Evolutionary conservation across 2,888 invertebrate genomes (phyloP), one percentile per base, ranked within the genome.

Genomic region (Empis stercorea): DNA sequence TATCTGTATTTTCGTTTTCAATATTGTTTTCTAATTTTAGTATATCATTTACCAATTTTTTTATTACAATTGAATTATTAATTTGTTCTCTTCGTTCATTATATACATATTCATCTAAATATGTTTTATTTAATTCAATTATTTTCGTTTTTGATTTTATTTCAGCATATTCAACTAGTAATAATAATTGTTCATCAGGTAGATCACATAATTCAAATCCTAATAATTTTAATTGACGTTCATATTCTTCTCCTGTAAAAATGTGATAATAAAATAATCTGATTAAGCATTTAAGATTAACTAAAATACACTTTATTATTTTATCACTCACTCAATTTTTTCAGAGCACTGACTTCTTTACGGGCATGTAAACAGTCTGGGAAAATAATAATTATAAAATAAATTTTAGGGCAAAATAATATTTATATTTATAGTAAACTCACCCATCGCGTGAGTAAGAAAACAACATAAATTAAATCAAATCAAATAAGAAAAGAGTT

Each of bases 151-250:
- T 49, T 6, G 46, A 47, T 44, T 65, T 64, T 1, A 63, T 23
- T 14, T 60, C 56, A 7, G 59, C 59, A 30, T 59, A 58, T 45
- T 62, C 60, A 20, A 61, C 60, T 10, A 65, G 51, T 36, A 61
- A 49, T 3, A 51, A 46, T 14, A 53, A 38, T 11, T 61, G 52
- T 43, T 63, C 60, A 43, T 63, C 63, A 0, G 61, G 61, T 32
- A 66, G 51, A 50, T 65, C 64, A 36, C 57, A 57, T 2, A 65
- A 47, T 40, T 65, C 63, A 5, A 64, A 48, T 3, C 61, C 59
- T 10, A 62, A 48, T 15, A 56, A 41, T 44, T 62, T 63, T 6
- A 67, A 45, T 30, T 59, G 61, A 9, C 56, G 51, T 42, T 65
- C 64, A 38, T 61, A 60, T 44, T 63, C 61, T 23, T 60, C 59